Percentiles rank a stretch among this genome's conserved stretches.
Conservation (phyloP, 2,888 invertebrate species). For the Synergus itoensis region DNA sequence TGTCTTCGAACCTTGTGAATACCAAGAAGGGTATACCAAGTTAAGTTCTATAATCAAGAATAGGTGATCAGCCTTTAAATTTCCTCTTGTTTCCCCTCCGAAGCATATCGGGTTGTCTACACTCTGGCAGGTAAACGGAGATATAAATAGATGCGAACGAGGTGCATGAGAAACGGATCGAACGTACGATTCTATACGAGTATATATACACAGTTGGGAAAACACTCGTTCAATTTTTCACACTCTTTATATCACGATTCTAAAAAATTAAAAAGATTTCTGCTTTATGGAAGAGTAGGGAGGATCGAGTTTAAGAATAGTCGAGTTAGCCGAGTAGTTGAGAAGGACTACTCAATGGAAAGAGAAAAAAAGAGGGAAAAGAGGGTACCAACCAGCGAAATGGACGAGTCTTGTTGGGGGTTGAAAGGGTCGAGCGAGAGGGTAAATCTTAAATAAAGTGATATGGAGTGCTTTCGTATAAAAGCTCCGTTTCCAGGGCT, state of each 20-base stretch:
- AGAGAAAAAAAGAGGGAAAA: constrained; percentile 52
- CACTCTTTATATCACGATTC: not conserved
- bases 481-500: constrained; percentile 77
- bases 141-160: constrained; percentile 31
- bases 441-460: constrained; percentile 78
- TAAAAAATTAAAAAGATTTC: not conserved
- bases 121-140: constrained; percentile 23
- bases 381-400: constrained; percentile 71
- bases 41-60: not conserved
- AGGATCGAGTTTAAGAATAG: constrained; percentile 72
- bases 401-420: constrained; percentile 78
- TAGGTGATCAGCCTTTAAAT: not conserved
- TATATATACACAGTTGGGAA: not conserved
- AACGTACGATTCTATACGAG: not conserved
- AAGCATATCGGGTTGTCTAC: not conserved
- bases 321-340: constrained; percentile 60
- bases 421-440: constrained; percentile 77
- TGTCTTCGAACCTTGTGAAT: not conserved
- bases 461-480: constrained; percentile 78
- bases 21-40: not conserved
- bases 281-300: constrained; percentile 54
- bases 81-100: not conserved
- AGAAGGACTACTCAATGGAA: constrained; percentile 42
- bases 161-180: constrained; percentile 28
- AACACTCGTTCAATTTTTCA: not conserved